A percentile compares a stretch with the other conserved stretches of the same genome.
Conservation (phyloP, 2,888 invertebrate species). For the Chloroclysta siterata region DNA sequence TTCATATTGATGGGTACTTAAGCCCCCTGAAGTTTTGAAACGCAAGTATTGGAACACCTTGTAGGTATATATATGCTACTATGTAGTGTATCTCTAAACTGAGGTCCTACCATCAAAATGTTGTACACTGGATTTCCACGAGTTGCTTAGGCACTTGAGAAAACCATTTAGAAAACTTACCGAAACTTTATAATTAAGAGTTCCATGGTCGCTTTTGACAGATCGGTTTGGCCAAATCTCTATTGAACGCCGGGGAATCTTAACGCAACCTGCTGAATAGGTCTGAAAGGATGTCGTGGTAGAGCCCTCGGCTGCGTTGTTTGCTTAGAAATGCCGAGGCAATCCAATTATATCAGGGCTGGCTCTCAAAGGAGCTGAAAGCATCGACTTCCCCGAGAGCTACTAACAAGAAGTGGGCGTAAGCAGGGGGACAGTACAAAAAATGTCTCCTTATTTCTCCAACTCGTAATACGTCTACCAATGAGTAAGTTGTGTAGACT, state of each 20-base stretch:
- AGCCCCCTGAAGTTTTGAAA: too few relatives aligned
- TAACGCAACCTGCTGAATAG: slow-evolving; percentile 6
- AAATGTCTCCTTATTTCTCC: slow-evolving; percentile 28
- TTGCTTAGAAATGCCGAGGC: slow-evolving; percentile 61
- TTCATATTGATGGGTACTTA: too few relatives aligned
- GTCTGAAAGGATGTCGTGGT: slow-evolving; percentile 18
- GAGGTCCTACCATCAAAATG: background rate
- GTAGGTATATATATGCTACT: too few relatives aligned
- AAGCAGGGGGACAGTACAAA: slow-evolving; percentile 32
- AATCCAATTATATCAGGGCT: slow-evolving; percentile 77
- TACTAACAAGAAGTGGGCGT: slow-evolving; percentile 43
- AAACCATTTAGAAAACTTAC: background rate
- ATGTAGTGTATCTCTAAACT: background rate
- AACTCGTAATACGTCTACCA: slow-evolving; percentile 10
- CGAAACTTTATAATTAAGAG: background rate
- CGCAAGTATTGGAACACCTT: too few relatives aligned
- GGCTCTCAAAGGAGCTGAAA: slow-evolving; percentile 68
- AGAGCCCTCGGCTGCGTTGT: slow-evolving; percentile 42
- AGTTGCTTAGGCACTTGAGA: background rate
- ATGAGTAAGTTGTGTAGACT: slow-evolving; percentile 3
- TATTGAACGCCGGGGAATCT: slow-evolving; percentile 3
- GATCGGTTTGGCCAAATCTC: background rate
- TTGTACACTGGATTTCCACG: background rate
- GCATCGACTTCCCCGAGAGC: slow-evolving; percentile 52
- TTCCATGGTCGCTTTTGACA: background rate